Percentiles rank a stretch among this genome's conserved stretches.
These are phyloP conservation scores for Cosmopolites sordidus DNA, from an alignment of 2,888 invertebrate species.

Conservation along the genomic window DNA sequence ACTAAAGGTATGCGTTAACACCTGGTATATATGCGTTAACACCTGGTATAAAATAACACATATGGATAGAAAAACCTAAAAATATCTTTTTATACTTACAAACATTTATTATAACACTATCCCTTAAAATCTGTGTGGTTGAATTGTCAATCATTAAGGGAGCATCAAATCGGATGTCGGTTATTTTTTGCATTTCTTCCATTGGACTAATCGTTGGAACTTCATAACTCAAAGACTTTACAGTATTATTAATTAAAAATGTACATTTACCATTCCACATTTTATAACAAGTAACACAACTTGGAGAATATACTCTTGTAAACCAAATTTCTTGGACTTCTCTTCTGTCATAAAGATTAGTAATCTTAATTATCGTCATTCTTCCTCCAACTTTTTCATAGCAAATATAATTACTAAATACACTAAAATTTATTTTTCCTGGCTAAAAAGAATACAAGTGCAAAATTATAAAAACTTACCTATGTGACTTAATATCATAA, in stretches of 20 bases:
- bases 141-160: constrained; percentile 31
- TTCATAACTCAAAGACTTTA: constrained; percentile 41
- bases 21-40: no score
- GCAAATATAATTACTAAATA: constrained; percentile 43
- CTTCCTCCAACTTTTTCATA: constrained; percentile 44
- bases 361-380: constrained; percentile 42
- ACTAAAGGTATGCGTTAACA: no score
- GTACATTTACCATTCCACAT: constrained; percentile 46
- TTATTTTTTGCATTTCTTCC: constrained; percentile 33
- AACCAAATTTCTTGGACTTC: constrained; percentile 42
- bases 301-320: constrained; percentile 45
- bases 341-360: constrained; percentile 31
- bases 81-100: constrained; percentile 43
- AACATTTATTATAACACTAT: constrained; percentile 43
- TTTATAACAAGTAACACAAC: constrained; percentile 41
- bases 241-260: constrained; percentile 42
- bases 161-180: constrained; percentile 33
- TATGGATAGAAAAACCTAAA: no score
- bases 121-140: constrained; percentile 39
- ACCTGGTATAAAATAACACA: no score
- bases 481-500: constrained; percentile 39
- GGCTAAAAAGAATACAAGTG: no score
- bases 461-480: no score
- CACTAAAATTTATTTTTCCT: no score
- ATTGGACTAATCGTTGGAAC: constrained; percentile 35